phyloP scores from a whole-genome alignment of 2,113 vertebrate genomes.

The Calidris pugnax region DNA sequence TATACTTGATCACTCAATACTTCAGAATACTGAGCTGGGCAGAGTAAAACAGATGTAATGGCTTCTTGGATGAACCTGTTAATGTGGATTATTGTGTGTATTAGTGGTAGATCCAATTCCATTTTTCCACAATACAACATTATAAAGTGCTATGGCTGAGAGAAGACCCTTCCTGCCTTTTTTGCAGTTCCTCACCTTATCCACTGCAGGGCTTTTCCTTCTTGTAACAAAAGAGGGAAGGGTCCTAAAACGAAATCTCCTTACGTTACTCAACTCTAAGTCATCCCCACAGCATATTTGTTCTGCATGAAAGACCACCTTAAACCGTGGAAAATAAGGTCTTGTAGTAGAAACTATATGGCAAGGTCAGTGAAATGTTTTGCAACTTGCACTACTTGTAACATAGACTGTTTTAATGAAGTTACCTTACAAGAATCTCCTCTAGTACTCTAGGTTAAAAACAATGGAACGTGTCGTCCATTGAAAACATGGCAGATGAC shows the following conservation, averaged over 20 bases:
- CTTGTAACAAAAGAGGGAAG: neutral
- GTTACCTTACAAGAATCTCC: neutral
- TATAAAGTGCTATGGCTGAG: neutral
- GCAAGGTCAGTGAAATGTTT: neutral
- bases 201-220: neutral
- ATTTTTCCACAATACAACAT: neutral
- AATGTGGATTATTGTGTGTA: neutral
- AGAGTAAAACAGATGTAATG: neutral
- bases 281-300: neutral
- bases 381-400: neutral
- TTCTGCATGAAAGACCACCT: neutral
- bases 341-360: neutral
- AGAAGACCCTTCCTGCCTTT: fast-evolving
- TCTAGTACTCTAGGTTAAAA: neutral
- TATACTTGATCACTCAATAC: neutral
- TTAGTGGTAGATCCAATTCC: neutral
- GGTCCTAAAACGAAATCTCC: neutral
- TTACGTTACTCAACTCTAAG: neutral
- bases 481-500: neutral
- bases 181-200: neutral
- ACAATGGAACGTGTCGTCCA: neutral
- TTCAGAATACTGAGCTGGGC: neutral
- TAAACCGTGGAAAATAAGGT: neutral
- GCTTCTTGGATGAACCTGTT: neutral
- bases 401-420: neutral